phyloP scores from a whole-genome alignment of 2,797 vertebrate species.

The Catostomus latipinnis region DNA sequence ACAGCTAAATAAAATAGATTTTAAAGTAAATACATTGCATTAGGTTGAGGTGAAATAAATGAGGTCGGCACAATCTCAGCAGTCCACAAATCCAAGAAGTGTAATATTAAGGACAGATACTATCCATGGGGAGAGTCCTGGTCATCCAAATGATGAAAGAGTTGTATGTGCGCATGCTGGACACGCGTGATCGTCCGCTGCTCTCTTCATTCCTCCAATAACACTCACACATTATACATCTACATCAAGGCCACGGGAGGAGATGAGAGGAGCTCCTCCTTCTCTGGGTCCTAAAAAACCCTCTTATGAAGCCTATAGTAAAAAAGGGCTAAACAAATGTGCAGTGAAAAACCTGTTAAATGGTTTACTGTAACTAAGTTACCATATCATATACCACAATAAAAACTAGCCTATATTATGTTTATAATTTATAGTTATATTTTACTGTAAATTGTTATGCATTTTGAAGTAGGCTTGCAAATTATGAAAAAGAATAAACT shows the following conservation, averaged over 20 bases:
- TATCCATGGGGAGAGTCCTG: slow-evolving; percentile 11
- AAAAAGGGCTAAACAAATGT: no score
- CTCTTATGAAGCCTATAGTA: background rate
- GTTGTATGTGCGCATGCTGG: slow-evolving; percentile 53
- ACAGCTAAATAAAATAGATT: background rate
- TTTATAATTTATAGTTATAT: no score
- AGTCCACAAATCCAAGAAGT: slow-evolving; percentile 11
- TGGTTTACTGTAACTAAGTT: no score
- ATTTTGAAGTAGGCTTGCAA: no score
- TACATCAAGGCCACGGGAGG: slow-evolving; percentile 57
- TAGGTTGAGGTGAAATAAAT: background rate
- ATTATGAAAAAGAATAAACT: no score
- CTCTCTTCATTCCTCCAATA: slow-evolving; percentile 61
- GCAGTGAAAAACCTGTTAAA: no score
- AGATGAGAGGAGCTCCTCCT: slow-evolving; percentile 3
- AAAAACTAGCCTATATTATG: no score
- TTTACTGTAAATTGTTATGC: no score
- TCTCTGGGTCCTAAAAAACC: slow-evolving; percentile 76
- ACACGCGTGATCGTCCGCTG: slow-evolving; percentile 50
- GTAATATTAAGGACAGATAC: background rate
- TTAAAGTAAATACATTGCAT: no score
- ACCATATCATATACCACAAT: no score
- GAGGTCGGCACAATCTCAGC: background rate
- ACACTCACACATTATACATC: slow-evolving; percentile 54
- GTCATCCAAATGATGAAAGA: slow-evolving; percentile 46